Base-by-base conservation (phyloP, 2,113 vertebrate species). In the Parus major region DNA sequence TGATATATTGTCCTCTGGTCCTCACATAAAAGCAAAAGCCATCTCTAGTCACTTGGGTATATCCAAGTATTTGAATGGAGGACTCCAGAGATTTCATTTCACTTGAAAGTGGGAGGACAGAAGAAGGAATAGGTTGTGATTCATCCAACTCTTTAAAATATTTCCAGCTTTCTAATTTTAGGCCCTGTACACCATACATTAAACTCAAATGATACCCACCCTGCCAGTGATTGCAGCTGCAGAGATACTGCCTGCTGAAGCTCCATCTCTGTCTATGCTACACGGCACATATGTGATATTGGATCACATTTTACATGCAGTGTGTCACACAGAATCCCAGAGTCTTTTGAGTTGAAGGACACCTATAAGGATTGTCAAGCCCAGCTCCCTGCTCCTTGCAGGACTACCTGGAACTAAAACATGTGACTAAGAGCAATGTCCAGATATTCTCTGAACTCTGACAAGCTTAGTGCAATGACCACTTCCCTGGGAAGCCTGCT, bases 151-250 rank as follows among this genome's bases (percentile, higher is more conserved):
- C 55, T 28, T 68, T 36, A 53, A 88, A 90, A 52, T 85, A 68
- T 64, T 82, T 90, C 53, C 23, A 47, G 63, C 33, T 86, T 71
- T 70, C 71, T 80, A 92, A 92, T 92, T 94, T 92, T 90, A 88
- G 31, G n/a, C 36, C 18, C 49, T 57, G 9, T 31, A 64, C 27
- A 3, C 25, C 63, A 55, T 53, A 61, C 11, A 44, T 72, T 78
- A n/a, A 50, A 82, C 50, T 89, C 44, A 88, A 76, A 86, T 68
- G 50, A 41, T n/a, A 76, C 24, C 19, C 31, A 76, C 11, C 12
- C 35, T 79, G 65, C 35, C 70, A 85, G 49, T 53, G 57, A 52
- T 7, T 50, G 57, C 42, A 90, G 7, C n/a, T 65, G 71, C 78
- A 95, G 70, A 85, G 52, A 55, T 42, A 18, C 12, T 15, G 25